Base-by-base conservation (phyloP, 1,140 invertebrate species). In the Conus betulinus region DNA sequence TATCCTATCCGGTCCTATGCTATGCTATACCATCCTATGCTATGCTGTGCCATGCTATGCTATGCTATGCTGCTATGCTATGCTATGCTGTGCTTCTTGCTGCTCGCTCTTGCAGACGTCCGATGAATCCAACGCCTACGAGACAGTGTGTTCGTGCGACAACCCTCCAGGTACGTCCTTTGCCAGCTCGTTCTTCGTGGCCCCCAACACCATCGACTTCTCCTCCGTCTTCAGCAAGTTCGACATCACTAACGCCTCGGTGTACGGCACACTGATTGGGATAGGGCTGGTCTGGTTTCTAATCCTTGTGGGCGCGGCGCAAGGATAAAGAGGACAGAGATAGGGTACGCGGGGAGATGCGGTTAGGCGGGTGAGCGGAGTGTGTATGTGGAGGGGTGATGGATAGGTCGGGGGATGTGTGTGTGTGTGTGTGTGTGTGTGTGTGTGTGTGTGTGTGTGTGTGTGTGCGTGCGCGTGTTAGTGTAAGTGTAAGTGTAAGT, bases 141-240 rank as follows among this genome's bases (percentile, higher is more conserved):
- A 87, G 23, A 89, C 91, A 1, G 71, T 88, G 17, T 93, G 91
- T 83, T 79, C 39, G 0, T 93, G 91, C 87, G 25, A 63, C 15
- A 83, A 89, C 17, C n/a, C 84, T 0, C 89, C 87, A 7, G 90
- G 89, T 0, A 87, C 88, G 51, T 87, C 91, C 5, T 93, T 93
- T 89, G 91, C 85, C 81, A 91, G 89, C 84, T 87, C 90, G 11
- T 96, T 96, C 89, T 95, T 96, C 87, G 95, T 96, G 1, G 93
- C 94, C 83, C 96, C 96, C 5, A 96, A 96, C 89, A 95, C 95
- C 15, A 96, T 96, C 8, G 96, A 96, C 91, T 96, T 96, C 90
- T 91, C 88, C 10, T 96, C 96, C 76, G 95, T 96, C 1, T 96
- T 96, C 91, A 88, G 89, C 39, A 92, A 93, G 85, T 94, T 95